Base-by-base conservation (phyloP, 2,888 invertebrate species). In the Timema podura region DNA sequence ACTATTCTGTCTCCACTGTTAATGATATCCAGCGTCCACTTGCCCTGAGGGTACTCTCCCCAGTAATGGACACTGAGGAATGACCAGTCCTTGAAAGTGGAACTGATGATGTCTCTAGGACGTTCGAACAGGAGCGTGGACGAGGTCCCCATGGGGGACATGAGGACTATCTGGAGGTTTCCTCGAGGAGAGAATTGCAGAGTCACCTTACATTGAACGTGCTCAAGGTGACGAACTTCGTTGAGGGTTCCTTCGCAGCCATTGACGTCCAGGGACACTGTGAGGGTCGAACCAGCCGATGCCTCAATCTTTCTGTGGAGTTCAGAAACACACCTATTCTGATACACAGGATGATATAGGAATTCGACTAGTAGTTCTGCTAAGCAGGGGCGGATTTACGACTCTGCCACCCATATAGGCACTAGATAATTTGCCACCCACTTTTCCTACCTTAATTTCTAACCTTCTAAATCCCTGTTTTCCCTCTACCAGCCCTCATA, bases 21-120 rank as follows among this genome's bases (percentile, higher is more conserved):
- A 67, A 78, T 76, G 48, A 82, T 78, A 30, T 78, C 77, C 44
- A 81, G 74, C 11, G 78, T 79, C 81, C 81, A 81, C 44, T 75
- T 73, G 48, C 81, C 80, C 67, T 77, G 73, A 76, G 78, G 74
- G 74, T 79, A 80, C 78, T 77, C 79, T 30, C 87, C 87, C 87
- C 87, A 88, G 77, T 85, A 86, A 76, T 88, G 87, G 13, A 87
- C 87, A 15, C 85, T 84, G 74, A 88, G 81, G 79, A 88, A 87
- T 2, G 87, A 85, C 88, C 88, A 88, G 74, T 85, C 83, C 75
- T 84, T 82, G 79, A 88, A 86, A 51, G 83, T 83, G 69, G 82
- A 82, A 64, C 81, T 80, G 70, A 81, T 80, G 69, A 80, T 79
- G 76, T 85, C 85, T 71, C 81, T 77, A 9, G 85, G 85, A 68